These are phyloP conservation scores for Argyrosomus japonicus DNA, from an alignment of 2,113 vertebrate genomes.

Conservation along the genomic window DNA sequence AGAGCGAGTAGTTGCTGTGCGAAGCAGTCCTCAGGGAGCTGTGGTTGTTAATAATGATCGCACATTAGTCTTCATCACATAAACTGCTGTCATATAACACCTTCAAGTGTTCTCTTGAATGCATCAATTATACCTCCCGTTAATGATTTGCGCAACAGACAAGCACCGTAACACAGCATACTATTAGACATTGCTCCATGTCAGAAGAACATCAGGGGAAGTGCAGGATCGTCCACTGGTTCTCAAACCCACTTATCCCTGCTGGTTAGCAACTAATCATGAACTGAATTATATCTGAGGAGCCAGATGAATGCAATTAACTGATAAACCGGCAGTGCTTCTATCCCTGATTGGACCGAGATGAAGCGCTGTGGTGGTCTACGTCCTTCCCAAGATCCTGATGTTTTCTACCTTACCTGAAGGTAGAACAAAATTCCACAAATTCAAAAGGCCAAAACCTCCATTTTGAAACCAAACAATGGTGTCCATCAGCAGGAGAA, in stretches of 20 bases:
- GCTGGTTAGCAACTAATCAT: conserved; percentile 24
- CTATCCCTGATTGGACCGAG: not conserved
- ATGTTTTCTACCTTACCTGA: not conserved
- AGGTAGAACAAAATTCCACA: not conserved
- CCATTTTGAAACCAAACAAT: not conserved
- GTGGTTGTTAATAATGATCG: conserved; percentile 18
- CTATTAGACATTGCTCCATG: not conserved
- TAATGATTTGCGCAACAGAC: not conserved
- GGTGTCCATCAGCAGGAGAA: not conserved
- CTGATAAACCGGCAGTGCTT: conserved; percentile 26
- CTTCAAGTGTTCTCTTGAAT: conserved; percentile 1
- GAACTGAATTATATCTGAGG: conserved; percentile 5
- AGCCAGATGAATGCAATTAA: conserved; percentile 26
- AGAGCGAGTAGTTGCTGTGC: not conserved
- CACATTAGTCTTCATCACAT: conserved; percentile 23
- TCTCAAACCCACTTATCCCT: conserved; percentile 7
- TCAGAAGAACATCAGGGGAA: not conserved
- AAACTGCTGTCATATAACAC: conserved; percentile 22
- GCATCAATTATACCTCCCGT: conserved; percentile 8
- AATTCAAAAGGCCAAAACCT: not conserved
- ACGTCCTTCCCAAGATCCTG: not conserved
- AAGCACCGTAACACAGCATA: not conserved
- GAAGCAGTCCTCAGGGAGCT: not conserved
- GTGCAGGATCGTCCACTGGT: not conserved
- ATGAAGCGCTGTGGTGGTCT: conserved; percentile 8